These are phyloP conservation scores for Rhinolophus sinicus DNA, from an alignment of 2,113 vertebrate genomes.

Conservation along the genomic window DNA sequence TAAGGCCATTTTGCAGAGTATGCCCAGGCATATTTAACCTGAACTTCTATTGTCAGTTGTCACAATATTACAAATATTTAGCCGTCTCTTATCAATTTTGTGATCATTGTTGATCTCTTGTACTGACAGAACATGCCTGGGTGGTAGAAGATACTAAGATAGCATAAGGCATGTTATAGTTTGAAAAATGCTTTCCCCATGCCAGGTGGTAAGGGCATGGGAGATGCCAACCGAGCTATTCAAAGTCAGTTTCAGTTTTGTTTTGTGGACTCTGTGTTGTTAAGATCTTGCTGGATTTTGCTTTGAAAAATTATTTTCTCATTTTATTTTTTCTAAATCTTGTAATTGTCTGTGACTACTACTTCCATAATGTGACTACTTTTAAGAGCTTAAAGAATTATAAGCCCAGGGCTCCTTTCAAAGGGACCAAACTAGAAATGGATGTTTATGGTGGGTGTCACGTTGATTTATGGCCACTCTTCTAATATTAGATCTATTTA, in stretches of 20 bases:
- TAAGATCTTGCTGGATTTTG: background rate
- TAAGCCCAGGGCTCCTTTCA: conserved; percentile 22
- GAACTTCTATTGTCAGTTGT: background rate
- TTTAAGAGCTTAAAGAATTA: conserved; percentile 59
- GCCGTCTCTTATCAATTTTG: background rate
- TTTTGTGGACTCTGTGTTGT: background rate
- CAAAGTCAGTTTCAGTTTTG: background rate
- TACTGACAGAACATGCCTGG: background rate
- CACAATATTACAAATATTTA: background rate
- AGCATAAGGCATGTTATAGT: background rate
- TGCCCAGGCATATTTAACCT: background rate
- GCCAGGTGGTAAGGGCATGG: background rate
- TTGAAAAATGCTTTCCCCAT: background rate
- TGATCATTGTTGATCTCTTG: background rate
- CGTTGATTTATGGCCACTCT: background rate
- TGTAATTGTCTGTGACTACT: conserved; percentile 54
- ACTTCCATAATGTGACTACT: background rate
- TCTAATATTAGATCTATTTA: background rate
- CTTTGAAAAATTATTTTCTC: conserved; percentile 33
- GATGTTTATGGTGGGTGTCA: background rate
- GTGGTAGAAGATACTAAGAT: background rate
- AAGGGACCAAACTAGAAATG: conserved; percentile 10
- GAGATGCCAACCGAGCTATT: background rate
- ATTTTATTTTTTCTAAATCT: conserved; percentile 45
- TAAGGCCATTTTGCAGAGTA: background rate